phyloP scores from a whole-genome alignment of 1,140 invertebrate species.

The Drosophila pallidifrons region DNA sequence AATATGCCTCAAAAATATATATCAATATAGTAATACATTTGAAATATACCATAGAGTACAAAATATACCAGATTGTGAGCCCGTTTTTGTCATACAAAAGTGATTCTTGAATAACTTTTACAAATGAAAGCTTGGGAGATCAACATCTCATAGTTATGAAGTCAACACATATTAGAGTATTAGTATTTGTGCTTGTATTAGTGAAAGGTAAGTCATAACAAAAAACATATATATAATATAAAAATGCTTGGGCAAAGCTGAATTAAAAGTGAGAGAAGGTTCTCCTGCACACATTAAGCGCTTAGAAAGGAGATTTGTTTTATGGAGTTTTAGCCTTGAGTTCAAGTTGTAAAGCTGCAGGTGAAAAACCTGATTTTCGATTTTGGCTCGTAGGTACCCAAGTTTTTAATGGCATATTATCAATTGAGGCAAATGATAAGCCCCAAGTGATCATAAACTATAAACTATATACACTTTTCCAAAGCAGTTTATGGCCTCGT shows the following conservation, averaged over 20 bases:
- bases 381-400: neutral
- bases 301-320: conserved; percentile 35
- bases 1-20: no score
- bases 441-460: conserved; percentile 15
- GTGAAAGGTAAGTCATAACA: neutral
- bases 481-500: conserved; percentile 22
- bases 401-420: conserved; percentile 33
- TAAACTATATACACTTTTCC: conserved; percentile 8
- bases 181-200: neutral
- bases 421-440: conserved; percentile 41
- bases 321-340: conserved; percentile 4
- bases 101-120: no score
- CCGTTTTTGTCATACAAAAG: no score
- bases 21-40: no score
- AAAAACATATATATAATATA: neutral
- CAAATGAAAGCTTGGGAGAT: no score
- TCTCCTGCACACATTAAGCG: neutral
- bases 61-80: no score
- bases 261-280: conserved; percentile 4
- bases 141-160: no score
- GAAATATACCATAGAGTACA: no score
- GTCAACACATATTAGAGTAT: neutral
- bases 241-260: neutral
- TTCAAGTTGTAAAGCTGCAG: neutral
- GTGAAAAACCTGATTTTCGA: neutral